A percentile compares a stretch with the other conserved stretches of the same genome.
Evolutionary conservation across 2,797 vertebrate species (phyloP).

Genomic region (Hylomyscus alleni): DNA sequence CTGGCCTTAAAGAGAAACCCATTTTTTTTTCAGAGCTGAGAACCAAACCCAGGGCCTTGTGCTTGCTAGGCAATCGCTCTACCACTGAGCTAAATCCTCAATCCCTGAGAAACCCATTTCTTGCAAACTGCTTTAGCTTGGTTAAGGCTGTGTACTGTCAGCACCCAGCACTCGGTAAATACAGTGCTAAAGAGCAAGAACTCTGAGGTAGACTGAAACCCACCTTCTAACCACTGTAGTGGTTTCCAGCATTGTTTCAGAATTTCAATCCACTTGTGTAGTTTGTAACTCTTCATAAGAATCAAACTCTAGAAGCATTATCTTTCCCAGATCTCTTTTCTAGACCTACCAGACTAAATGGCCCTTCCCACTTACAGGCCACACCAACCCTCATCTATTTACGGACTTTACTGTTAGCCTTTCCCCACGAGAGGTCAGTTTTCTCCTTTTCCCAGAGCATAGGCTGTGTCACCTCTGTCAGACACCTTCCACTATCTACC

Average conservation of each 20-base stretch:
- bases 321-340: constrained; percentile 19
- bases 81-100: no score
- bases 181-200: neutral
- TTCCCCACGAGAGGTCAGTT: no score
- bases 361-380: neutral
- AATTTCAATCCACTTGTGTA: constrained; percentile 12
- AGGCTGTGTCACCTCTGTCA: neutral
- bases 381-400: neutral
- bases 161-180: neutral
- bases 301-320: constrained; percentile 9
- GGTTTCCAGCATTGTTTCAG: neutral
- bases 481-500: neutral
- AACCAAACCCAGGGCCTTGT: no score
- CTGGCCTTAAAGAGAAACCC: neutral
- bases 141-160: neutral
- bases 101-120: neutral
- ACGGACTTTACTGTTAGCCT: neutral
- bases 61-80: no score
- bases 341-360: neutral
- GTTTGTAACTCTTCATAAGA: constrained; percentile 7
- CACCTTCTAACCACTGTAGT: neutral
- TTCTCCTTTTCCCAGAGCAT: neutral
- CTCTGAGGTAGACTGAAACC: neutral
- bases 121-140: neutral
- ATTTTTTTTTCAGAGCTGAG: no score